Base-by-base conservation (phyloP, 2,888 invertebrate species). In the Lutraria lutraria region DNA sequence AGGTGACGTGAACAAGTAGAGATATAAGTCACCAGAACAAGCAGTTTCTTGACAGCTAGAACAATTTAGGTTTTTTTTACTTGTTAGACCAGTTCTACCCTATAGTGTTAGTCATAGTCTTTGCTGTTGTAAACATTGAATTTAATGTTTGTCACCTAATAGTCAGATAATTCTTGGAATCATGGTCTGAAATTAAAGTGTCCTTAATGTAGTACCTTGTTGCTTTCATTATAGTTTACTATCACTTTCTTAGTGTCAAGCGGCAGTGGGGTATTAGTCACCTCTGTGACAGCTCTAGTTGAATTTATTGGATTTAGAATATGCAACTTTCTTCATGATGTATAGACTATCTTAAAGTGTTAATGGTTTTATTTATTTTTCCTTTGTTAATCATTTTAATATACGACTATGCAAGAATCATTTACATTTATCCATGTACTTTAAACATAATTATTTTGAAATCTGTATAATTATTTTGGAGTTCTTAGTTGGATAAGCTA, bases 121-220 rank as follows among this genome's bases (percentile, higher is more conserved):
- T 68, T 68, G 25, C 63, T 68, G 25, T 68, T 68, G 63, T 68
- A 68, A 25, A 25, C 25, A 68, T 25, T 68, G 63, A 68, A 68
- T 68, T 21, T 68, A 68, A 25, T n/a, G 21, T 43, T 13, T 25
- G 63, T 68, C 43, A 68, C 10, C 12, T 68, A 25, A 43, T 43
- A 8, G n/a, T 68, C 63, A 25, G 63, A 68, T 25, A 25, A 25
- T 25, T 63, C 10, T 12, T 25, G 12, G n/a, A 68, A 68, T 68
- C n/a, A 68, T 68, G 63, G 25, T 68, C 63, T 68, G 63, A 68
- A n/a, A 43, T 43, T 43, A 8, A 43, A 43, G 43, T 43, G 43
- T 43, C 2, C 8, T 43, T 43, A 43, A 43, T 2, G 43, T 43
- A 43, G 43, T 43, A 43, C 8, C 43, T 43, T 43, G 8, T 43